Evolutionary conservation across 2,113 vertebrate species (phyloP).

Genomic region (Numida meleagris): DNA sequence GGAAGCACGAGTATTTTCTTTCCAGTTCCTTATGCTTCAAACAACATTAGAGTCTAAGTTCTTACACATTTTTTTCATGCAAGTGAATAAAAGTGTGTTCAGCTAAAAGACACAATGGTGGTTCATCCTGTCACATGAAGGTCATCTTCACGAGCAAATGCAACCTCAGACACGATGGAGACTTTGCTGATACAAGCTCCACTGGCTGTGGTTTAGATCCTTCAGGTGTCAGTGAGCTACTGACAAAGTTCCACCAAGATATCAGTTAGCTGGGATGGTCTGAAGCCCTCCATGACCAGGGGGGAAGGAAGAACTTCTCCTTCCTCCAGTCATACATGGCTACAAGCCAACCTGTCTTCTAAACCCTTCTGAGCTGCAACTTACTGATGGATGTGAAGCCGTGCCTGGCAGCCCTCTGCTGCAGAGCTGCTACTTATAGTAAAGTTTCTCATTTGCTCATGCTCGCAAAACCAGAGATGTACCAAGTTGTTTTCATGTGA

Average conservation of each 20-base stretch:
- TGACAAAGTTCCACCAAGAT: neutral
- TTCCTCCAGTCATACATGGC: neutral
- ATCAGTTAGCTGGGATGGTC: neutral
- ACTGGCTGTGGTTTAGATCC: neutral
- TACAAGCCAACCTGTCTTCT: neutral
- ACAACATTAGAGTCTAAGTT: neutral
- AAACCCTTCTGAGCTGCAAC: neutral
- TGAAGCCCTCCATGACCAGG: neutral
- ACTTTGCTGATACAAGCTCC: neutral
- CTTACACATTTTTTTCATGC: neutral
- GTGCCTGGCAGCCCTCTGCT: neutral
- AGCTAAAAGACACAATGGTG: neutral
- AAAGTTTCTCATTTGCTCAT: neutral
- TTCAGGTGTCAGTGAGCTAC: neutral
- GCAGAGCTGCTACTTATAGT: neutral
- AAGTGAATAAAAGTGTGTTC: neutral
- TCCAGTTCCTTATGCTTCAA: neutral
- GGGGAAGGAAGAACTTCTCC: neutral
- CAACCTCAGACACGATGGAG: neutral
- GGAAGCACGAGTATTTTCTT: neutral
- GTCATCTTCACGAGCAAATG: neutral
- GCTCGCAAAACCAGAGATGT: neutral
- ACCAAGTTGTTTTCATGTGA: neutral
- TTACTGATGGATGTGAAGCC: neutral
- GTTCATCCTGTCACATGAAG: neutral